Evolutionary conservation across 2,113 vertebrate species (phyloP), one percentile per base, ranked within the genome.

Genomic region (Calypte anna): DNA sequence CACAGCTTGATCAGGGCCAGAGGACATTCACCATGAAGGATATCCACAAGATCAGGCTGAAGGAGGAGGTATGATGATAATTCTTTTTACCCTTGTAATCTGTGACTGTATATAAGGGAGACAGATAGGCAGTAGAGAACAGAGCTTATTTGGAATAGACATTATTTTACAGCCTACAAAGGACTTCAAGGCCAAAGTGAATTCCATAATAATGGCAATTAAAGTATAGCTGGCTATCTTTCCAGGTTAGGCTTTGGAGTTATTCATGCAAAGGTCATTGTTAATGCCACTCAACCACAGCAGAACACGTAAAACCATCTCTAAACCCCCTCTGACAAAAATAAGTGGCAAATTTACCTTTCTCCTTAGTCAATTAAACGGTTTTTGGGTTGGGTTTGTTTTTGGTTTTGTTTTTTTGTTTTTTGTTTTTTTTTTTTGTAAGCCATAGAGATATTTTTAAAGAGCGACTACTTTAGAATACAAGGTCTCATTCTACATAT

Each of bases 221-320:
- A 96, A 90, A 93, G 61, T n/a, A 72, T 58, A 84, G 70, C 86
- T 75, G 57, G 62, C 76, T 85, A 80, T 76, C 80, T 91, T 93
- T 90, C 62, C 79, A 86, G 64, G 44, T 70, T 67, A 75, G 85
- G 44, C 54, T 92, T 70, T 62, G 10, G 13, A 86, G 80, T 80
- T 88, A 94, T 95, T 94, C 88, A 68, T 80, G 53, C 46, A 84
- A 83, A 90, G 86, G 66, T 95, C 92, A 33, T 62, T 66, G 30
- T 77, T 95, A 95, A 74, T 86, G 81, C 66, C 76, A 88, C 54
- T 91, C 84, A 94, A 93, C 75, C 75, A 85, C 38, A 92, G 93
- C 91, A 89, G 80, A 83, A 82, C 69, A 64, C 23, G 38, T 54
- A 76, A 94, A 95, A 80, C 25, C 81, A 90, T 73, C 91, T 93